These are phyloP conservation scores for Sisor rabdophorus DNA, from an alignment of 2,113 vertebrate species.

Conservation along the genomic window DNA sequence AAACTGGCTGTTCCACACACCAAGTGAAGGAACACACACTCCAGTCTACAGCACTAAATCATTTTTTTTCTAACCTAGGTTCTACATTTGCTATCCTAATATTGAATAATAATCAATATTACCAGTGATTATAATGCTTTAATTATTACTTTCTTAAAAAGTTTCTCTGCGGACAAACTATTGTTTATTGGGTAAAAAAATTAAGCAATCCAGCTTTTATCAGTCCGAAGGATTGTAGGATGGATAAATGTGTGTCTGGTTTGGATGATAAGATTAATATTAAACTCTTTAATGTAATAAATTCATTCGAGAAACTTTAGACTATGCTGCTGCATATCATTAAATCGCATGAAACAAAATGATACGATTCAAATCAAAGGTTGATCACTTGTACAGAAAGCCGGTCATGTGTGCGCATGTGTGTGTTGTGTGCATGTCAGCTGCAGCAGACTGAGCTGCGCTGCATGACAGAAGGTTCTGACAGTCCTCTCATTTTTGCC, in stretches of 20 bases:
- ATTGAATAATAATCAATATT: neutral
- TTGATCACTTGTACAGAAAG: neutral
- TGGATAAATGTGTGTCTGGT: neutral
- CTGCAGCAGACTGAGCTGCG: conserved; percentile 53
- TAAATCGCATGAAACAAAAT: conserved; percentile 5
- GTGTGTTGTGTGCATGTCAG: conserved; percentile 66
- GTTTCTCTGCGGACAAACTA: neutral
- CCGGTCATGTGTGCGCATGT: neutral
- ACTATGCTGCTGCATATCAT: neutral
- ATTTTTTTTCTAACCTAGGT: neutral
- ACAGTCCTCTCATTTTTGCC: conserved; percentile 47
- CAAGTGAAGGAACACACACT: neutral
- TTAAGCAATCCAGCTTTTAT: too few species aligned
- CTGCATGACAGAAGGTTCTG: conserved; percentile 65
- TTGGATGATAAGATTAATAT: neutral
- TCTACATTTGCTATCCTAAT: neutral
- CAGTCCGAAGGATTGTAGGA: too few species aligned
- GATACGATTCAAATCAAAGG: neutral
- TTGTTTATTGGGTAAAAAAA: neutral
- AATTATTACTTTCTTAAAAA: neutral
- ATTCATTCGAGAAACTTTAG: neutral
- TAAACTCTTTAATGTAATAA: neutral
- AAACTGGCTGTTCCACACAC: conserved; percentile 9
- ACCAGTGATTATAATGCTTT: neutral
- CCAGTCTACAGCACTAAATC: conserved; percentile 4